Conservation (phyloP, 2,797 vertebrate genomes). For the Phalloptychus januarius region DNA sequence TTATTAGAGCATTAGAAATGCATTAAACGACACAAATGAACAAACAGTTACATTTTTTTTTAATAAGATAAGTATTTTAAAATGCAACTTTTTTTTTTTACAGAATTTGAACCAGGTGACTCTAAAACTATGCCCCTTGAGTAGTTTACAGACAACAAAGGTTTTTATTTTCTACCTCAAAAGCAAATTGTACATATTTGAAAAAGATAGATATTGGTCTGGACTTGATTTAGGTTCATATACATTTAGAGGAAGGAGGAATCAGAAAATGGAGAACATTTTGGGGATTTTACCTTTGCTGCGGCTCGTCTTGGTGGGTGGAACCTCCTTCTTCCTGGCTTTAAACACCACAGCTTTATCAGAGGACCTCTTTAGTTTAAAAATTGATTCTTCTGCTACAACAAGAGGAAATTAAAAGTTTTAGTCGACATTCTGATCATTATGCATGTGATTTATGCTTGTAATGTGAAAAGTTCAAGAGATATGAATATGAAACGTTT, state of each 20-base stretch:
- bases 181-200: too few species aligned
- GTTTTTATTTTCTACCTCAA: too few species aligned
- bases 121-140: too few species aligned
- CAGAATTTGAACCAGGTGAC: too few species aligned
- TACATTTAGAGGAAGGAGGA: background rate
- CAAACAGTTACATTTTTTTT: too few species aligned
- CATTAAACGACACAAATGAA: too few species aligned
- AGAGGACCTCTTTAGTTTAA: constrained; percentile 83
- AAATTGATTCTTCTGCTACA: constrained; percentile 68
- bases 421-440: background rate
- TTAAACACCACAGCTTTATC: constrained; percentile 86
- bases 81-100: too few species aligned
- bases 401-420: background rate
- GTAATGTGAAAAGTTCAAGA: background rate
- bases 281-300: constrained; percentile 51
- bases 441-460: too few species aligned
- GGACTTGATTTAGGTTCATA: background rate
- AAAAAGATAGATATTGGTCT: background rate
- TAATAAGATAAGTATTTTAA: too few species aligned
- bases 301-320: constrained; percentile 27
- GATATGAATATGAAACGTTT: background rate
- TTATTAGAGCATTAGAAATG: too few species aligned
- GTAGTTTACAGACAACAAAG: too few species aligned
- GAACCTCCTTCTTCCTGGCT: constrained; percentile 75
- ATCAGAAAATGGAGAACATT: background rate